Evolutionary conservation across 2,797 vertebrate genomes (phyloP).

Genomic region (Avahi laniger): DNA sequence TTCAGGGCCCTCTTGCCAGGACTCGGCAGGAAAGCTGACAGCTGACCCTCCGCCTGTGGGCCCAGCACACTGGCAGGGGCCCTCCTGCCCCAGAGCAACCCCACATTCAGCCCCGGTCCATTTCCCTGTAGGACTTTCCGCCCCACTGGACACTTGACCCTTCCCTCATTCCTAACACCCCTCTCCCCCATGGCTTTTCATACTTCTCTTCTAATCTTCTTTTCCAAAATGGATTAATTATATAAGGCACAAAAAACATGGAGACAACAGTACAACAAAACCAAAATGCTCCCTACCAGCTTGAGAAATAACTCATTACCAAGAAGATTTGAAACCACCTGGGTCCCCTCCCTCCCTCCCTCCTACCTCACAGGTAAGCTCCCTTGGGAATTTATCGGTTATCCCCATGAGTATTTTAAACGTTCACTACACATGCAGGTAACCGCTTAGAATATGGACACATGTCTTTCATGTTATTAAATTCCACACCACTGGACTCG

Average conservation of each 20-base stretch:
- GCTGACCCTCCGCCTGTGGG: not conserved
- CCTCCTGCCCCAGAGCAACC: not conserved
- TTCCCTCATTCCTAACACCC: not conserved
- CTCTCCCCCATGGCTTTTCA: not conserved
- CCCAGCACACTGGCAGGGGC: not conserved
- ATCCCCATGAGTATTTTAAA: not conserved
- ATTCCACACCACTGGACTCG: not conserved
- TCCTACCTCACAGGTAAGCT: not conserved
- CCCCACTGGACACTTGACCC: not conserved
- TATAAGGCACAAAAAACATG: not conserved
- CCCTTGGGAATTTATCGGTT: not conserved
- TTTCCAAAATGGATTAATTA: not conserved
- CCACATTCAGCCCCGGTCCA: rapidly evolving
- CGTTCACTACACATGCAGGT: not conserved
- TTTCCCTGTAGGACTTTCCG: not conserved
- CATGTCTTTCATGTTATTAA: not conserved
- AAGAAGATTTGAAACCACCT: not conserved
- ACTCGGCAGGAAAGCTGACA: not conserved
- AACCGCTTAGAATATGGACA: not conserved
- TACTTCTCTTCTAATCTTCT: not conserved
- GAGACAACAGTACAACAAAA: not conserved
- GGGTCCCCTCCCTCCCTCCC: not conserved
- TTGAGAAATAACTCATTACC: not conserved
- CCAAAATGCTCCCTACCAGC: not conserved
- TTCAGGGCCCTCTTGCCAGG: not conserved